Evolutionary conservation across 2,797 vertebrate species (phyloP).

Genomic region (Catamblyrhynchus diadema): DNA sequence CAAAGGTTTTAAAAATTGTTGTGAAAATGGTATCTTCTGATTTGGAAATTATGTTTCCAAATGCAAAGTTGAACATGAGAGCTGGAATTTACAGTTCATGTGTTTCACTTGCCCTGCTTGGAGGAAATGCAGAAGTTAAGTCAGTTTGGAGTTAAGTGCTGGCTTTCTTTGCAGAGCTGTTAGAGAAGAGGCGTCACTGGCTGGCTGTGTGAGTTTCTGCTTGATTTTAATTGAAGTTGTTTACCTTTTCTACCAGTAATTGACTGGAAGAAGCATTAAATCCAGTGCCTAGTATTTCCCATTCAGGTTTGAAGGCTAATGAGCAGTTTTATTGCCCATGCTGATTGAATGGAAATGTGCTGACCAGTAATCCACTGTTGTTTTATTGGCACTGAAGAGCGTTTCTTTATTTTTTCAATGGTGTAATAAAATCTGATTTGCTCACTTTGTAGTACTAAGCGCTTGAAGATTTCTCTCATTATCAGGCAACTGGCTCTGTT

Average conservation of each 20-base stretch:
- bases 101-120: not conserved
- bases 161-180: not conserved
- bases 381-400: not conserved
- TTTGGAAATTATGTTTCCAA: not conserved
- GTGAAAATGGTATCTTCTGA: not conserved
- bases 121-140: not conserved
- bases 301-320: not conserved
- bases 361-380: not conserved
- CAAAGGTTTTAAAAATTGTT: not conserved
- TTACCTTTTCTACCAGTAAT: not conserved
- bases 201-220: not conserved
- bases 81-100: not conserved
- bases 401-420: not conserved
- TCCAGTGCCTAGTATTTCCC: not conserved
- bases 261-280: not conserved
- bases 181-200: not conserved
- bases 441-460: not conserved
- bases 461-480: not conserved
- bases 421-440: conserved; percentile 9
- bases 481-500: not conserved
- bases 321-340: not conserved
- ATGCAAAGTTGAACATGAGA: not conserved
- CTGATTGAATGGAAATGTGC: not conserved
- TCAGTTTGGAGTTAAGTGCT: not conserved
- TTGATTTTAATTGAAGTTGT: not conserved